Evolutionary conservation across 2,113 vertebrate genomes (phyloP), one percentile per base, ranked within the genome.

Genomic region (Sakesphorus luctuosus): DNA sequence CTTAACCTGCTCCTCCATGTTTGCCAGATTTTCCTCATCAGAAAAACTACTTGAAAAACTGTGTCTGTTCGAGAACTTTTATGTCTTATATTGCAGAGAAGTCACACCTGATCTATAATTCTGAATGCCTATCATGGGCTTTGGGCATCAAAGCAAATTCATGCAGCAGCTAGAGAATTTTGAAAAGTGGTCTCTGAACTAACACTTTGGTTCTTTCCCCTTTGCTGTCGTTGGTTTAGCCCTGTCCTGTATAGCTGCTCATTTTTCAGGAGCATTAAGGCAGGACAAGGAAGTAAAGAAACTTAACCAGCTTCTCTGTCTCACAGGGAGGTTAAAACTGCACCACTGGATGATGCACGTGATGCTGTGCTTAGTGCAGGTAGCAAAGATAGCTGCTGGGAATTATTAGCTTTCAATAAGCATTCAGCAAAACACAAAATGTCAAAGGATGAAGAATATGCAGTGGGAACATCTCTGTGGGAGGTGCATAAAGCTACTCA

Each of bases 321-420:
- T 73, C 33, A 67, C 6, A 19, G 20, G 28, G 31, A 59, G 5
- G 8, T 59, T 68, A n/a, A 91, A 86, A 43, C 24, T 36, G 9
- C 2, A 2, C 23, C 3, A 8, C 4, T 7, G 6, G 18, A 11
- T 53, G 17, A 29, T 33, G 7, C 2, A 2, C 16, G 5, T 6
- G 3, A 59, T 23, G 13, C 12, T 59, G 18, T 35, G 5, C 6
- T 7, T 55, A 19, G 3, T 38, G 44, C 31, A 29, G 31, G n/a
- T 36, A 65, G 31, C 50, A 53, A 69, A 43, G n/a, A 5, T 9
- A 55, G 11, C 36, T 61, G 35, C 47, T 61, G 55, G 12, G 3
- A 74, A 18, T 65, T 50, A 29, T 2, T 43, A 47, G 29, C 33
- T 74, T 69, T 88, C 29, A 44, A 0, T 24, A 40, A 82, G 28